phyloP scores from a whole-genome alignment of 2,113 vertebrate species.

The Epinephelus moara region DNA sequence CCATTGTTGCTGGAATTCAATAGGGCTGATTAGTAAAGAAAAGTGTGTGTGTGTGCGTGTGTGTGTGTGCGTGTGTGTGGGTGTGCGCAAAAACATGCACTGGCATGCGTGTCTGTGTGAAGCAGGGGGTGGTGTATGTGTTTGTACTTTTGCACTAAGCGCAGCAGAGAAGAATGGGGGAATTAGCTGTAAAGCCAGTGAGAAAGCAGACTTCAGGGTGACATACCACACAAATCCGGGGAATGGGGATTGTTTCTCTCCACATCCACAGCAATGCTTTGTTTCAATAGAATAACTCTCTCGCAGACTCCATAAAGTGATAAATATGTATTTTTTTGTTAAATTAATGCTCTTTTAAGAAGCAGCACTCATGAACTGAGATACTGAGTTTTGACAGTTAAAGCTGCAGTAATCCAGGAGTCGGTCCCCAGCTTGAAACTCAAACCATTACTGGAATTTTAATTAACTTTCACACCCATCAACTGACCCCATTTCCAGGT shows the following conservation, averaged over 20 bases:
- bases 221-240: slow-evolving; percentile 67
- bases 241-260: slow-evolving; percentile 53
- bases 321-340: not conserved
- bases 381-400: slow-evolving; percentile 1
- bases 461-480: slow-evolving; percentile 16
- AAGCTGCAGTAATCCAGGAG: slow-evolving; percentile 9
- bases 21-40: slow-evolving; percentile 83
- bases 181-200: slow-evolving; percentile 70
- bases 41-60: slow-evolving; percentile 48
- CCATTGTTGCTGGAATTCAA: slow-evolving; percentile 85
- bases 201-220: slow-evolving; percentile 69
- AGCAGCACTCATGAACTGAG: not conserved
- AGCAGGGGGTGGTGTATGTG: slow-evolving; percentile 70
- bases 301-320: not conserved
- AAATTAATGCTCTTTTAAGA: not conserved
- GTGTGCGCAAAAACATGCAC: slow-evolving; percentile 62
- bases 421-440: slow-evolving; percentile 11
- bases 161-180: slow-evolving; percentile 70
- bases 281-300: slow-evolving; percentile 24
- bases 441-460: not conserved
- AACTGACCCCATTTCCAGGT: slow-evolving; percentile 18
- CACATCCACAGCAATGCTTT: slow-evolving; percentile 35
- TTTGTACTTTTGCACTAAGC: slow-evolving; percentile 74
- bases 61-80: slow-evolving; percentile 42
- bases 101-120: slow-evolving; percentile 65